Percentiles rank a stretch among this genome's conserved stretches.
Evolutionary conservation across 2,797 vertebrate genomes (phyloP).

Genomic region (Huso huso): DNA sequence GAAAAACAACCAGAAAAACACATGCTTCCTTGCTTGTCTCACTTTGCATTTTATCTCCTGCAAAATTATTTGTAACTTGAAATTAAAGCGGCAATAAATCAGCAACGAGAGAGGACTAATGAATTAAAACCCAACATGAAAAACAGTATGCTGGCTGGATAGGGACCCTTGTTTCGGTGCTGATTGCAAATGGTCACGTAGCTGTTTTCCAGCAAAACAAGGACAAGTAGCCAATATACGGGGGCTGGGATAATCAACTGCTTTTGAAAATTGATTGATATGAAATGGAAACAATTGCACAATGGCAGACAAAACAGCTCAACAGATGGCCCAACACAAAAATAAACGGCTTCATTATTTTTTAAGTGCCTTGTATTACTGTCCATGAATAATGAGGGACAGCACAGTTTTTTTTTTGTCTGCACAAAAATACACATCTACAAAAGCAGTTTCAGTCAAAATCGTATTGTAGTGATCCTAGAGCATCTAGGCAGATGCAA

Average conservation of each 20-base stretch:
- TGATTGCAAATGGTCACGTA: slow-evolving; percentile 80
- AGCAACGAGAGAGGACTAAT: slow-evolving; percentile 37
- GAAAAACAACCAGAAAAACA: not conserved
- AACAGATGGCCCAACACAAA: slow-evolving; percentile 73
- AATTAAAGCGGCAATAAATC: slow-evolving; percentile 18
- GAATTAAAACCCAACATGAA: slow-evolving; percentile 51
- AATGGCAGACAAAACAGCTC: slow-evolving; percentile 77
- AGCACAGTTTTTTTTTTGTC: too few relatives aligned
- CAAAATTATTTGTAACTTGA: slow-evolving; percentile 46
- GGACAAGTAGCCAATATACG: slow-evolving; percentile 71
- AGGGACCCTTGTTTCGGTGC: slow-evolving; percentile 64
- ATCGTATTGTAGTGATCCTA: too few relatives aligned
- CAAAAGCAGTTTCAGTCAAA: too few relatives aligned
- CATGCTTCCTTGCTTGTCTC: not conserved
- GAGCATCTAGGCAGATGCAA: too few relatives aligned
- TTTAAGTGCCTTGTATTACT: slow-evolving; percentile 77
- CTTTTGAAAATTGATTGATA: slow-evolving; percentile 71
- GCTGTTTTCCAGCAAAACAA: slow-evolving; percentile 65
- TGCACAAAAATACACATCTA: too few relatives aligned
- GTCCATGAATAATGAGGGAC: slow-evolving; percentile 64
- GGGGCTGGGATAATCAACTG: slow-evolving; percentile 70
- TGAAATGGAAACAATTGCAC: slow-evolving; percentile 79
- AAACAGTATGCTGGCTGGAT: slow-evolving; percentile 50
- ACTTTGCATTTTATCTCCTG: slow-evolving; percentile 46
- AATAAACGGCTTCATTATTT: slow-evolving; percentile 77